Conservation (phyloP, 2,888 invertebrate genomes). For the Catocala sponsa region DNA sequence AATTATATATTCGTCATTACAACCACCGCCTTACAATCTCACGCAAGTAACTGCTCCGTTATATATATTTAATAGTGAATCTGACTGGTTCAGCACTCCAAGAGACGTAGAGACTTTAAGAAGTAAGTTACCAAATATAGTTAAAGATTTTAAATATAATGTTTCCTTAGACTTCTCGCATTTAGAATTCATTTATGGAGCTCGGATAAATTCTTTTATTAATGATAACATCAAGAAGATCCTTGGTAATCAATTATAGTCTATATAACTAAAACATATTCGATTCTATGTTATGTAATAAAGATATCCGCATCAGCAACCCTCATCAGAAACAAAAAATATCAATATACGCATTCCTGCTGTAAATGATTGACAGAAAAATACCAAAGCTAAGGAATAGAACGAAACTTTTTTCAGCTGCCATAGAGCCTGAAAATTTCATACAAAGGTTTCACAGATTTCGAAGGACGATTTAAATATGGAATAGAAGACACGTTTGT, state of each 20-base stretch:
- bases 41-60: slow-evolving; percentile 67
- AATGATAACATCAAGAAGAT: slow-evolving; percentile 68
- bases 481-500: slow-evolving; percentile 1
- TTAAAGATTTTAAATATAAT: slow-evolving; percentile 62
- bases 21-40: slow-evolving; percentile 71
- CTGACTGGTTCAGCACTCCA: slow-evolving; percentile 73
- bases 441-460: too few relatives aligned
- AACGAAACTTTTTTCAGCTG: too few relatives aligned
- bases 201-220: slow-evolving; percentile 65
- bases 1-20: slow-evolving; percentile 56
- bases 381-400: too few relatives aligned
- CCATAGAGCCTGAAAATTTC: too few relatives aligned
- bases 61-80: slow-evolving; percentile 70
- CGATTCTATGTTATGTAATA: neutral
- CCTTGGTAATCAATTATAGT: slow-evolving; percentile 31
- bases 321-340: neutral
- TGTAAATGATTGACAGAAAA: too few relatives aligned
- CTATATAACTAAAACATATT: too few relatives aligned
- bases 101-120: slow-evolving; percentile 63
- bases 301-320: too few relatives aligned
- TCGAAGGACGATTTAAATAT: neutral
- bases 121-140: slow-evolving; percentile 63
- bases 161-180: slow-evolving; percentile 73
- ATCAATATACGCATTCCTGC: too few relatives aligned
- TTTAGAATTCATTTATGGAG: slow-evolving; percentile 77